These are phyloP conservation scores for Podocnemis expansa DNA, from an alignment of 2,113 vertebrate species.

Conservation along the genomic window DNA sequence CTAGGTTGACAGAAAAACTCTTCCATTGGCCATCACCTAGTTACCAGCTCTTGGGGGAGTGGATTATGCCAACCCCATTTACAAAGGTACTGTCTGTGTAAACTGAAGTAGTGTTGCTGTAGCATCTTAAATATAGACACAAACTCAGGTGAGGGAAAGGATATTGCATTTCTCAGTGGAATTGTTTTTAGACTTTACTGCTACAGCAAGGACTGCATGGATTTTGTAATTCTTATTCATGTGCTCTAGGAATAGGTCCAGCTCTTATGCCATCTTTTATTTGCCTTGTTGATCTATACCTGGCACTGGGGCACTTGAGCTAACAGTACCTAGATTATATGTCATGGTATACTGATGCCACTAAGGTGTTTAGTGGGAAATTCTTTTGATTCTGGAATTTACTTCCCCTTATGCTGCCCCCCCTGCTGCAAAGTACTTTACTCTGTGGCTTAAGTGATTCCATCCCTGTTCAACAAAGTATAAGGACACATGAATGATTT, in stretches of 20 bases:
- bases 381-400: neutral
- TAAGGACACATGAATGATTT: neutral
- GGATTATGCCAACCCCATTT: too few relatives aligned
- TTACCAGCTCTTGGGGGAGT: too few relatives aligned
- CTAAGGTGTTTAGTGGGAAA: neutral
- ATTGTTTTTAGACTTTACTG: neutral
- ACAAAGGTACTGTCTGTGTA: too few relatives aligned
- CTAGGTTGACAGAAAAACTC: neutral
- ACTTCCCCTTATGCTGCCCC: fast-evolving
- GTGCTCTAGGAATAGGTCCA: slow-evolving; percentile 34
- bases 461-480: neutral
- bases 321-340: neutral
- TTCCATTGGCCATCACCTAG: too few relatives aligned
- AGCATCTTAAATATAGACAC: too few relatives aligned
- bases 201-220: slow-evolving; percentile 23
- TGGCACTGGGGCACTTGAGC: neutral
- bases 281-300: neutral
- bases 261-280: neutral
- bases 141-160: slow-evolving; percentile 4
- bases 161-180: slow-evolving; percentile 67
- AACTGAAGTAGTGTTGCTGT: too few relatives aligned
- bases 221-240: slow-evolving; percentile 38
- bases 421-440: neutral
- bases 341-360: neutral
- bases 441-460: neutral